These are phyloP conservation scores for Gymnogyps californianus DNA, from an alignment of 2,113 vertebrate genomes.

Conservation along the genomic window DNA sequence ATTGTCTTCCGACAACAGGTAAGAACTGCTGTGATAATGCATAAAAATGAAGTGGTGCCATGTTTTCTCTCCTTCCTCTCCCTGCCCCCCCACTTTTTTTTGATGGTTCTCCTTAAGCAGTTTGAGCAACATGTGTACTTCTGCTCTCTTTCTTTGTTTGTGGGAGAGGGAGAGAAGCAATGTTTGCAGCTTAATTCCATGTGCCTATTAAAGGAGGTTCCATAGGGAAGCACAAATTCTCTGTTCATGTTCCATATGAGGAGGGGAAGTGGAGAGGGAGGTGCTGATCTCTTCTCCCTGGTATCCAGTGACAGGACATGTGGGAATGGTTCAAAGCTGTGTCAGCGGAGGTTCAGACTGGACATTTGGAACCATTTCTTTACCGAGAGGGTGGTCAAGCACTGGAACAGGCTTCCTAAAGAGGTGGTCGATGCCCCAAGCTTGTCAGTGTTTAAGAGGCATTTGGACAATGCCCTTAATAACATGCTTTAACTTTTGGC, in stretches of 20 bases:
- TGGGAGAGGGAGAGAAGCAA: neutral
- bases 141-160: neutral
- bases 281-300: neutral
- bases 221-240: neutral
- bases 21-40: neutral
- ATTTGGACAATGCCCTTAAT: neutral
- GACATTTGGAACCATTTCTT: neutral
- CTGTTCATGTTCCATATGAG: neutral
- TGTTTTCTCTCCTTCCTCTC: neutral
- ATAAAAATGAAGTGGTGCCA: neutral
- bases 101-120: neutral
- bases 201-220: neutral
- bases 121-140: neutral
- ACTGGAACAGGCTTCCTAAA: neutral
- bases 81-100: neutral
- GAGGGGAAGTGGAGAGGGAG: neutral
- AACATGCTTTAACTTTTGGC: neutral
- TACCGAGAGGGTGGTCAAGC: neutral
- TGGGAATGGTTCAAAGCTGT: neutral
- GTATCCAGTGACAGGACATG: fast-evolving
- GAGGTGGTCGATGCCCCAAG: fast-evolving
- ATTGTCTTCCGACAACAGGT: constrained; percentile 95
- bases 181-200: neutral
- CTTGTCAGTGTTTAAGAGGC: neutral
- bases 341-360: neutral